A percentile compares a stretch with the other conserved stretches of the same genome.
These are phyloP conservation scores for Ridgeia piscesae DNA, from an alignment of 1,140 invertebrate species.

Conservation along the genomic window DNA sequence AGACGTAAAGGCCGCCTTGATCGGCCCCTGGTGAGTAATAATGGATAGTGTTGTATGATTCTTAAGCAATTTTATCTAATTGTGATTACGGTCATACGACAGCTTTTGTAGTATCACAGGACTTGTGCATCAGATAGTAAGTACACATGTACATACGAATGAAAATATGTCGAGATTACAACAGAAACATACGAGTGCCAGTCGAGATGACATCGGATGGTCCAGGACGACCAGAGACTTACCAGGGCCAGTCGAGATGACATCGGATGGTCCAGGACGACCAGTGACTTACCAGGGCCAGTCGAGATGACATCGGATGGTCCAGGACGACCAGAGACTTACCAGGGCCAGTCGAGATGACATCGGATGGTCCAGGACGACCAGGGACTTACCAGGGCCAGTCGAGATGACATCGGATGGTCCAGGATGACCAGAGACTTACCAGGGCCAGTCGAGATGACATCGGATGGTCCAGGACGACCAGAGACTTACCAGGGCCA, in stretches of 20 bases:
- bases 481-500: constrained; percentile 26
- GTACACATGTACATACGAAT: too few species aligned
- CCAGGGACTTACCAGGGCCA: constrained; percentile 27
- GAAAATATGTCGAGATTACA: too few species aligned
- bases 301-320: constrained; percentile 21
- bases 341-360: constrained; percentile 25
- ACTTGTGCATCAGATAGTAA: too few species aligned
- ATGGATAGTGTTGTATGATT: too few species aligned
- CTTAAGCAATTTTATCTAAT: too few species aligned
- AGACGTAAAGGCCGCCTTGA: too few species aligned
- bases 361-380: constrained; percentile 25
- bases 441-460: constrained; percentile 27
- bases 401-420: constrained; percentile 21
- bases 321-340: constrained; percentile 12
- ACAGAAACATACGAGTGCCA: constrained; percentile 19
- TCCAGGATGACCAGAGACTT: constrained; percentile 12
- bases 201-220: constrained; percentile 21
- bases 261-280: constrained; percentile 24
- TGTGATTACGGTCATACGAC: too few species aligned
- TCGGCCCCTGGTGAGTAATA: too few species aligned
- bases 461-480: constrained; percentile 24
- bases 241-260: constrained; percentile 27
- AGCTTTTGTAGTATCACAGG: too few species aligned
- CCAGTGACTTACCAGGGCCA: constrained; percentile 26
- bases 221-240: constrained; percentile 13